Base-by-base conservation (phyloP, 2,888 invertebrate genomes). In the Melanargia galathea region DNA sequence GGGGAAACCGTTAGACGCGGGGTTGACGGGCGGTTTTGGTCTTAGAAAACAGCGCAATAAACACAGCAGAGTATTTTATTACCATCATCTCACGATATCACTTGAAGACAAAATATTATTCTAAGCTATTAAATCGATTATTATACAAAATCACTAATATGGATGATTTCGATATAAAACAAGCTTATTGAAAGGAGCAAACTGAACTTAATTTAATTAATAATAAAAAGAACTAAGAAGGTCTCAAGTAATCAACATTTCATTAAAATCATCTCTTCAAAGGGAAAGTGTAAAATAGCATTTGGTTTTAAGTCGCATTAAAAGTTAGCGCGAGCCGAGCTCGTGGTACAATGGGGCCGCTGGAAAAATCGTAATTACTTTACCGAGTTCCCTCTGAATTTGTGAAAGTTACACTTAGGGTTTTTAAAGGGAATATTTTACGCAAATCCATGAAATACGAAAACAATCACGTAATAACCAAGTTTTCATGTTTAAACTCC, bases 351-450 rank as follows among this genome's bases (percentile, higher is more conserved):
- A 89, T 88, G 87, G 83, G 79, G 81, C 81, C 78, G 85, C 80
- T 83, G 86, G 84, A 89, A 89, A 89, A 89, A 88, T 85, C 88
- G 86, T 88, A 88, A 89, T 89, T 89, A 87, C 86, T 87, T 88
- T 84, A 81, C 79, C 73, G 81, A 87, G 85, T 86, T 84, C 76
- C 76, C 78, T 77, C 75, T 79, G 82, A 86, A 84, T 87, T 86
- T 84, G 73, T 84, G 84, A 86, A 85, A 87, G 87, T 86, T 87
- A 76, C 81, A 70, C 76, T 79, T 73, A 68, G 38, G 54, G 49
- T 24, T 64, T 56, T 60, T 60, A 48, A 49, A 43, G 43, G 43
- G 54, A 49, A 60, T 60, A 51, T 45, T 60, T 56, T 56, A 52
- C 24, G 49, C 40, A 46, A 20, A 38, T 48, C 26, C 16, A 38